Evolutionary conservation across 2,113 vertebrate species (phyloP), one percentile per base, ranked within the genome.

Genomic region (Orycteropus afer): DNA sequence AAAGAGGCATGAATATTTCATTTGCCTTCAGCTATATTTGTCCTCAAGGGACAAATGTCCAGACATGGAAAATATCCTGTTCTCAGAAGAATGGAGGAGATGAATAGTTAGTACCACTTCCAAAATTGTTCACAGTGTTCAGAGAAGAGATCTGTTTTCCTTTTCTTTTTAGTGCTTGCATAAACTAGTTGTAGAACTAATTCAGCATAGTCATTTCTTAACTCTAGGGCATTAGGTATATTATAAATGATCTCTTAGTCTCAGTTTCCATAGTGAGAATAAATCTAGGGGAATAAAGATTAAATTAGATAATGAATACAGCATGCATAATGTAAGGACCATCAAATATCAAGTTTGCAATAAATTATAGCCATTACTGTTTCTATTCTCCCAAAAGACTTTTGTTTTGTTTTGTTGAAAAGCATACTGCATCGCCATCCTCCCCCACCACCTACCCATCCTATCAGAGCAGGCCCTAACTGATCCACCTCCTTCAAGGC

Each of bases 201-300:
- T 45, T 80, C 67, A 74, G 14, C 73, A 63, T 37, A 51, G 23
- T 34, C 14, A 49, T 37, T 88, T 86, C 49, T 80, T 84, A 93
- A 78, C 22, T 85, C 67, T 90, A 61, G 73, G 18, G 85, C 29
- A 71, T 55, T 81, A 13, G 47, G 2, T 91, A 59, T 63, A 7
- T 87, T 51, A 81, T 42, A 89, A 25, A 81, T 55, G 14, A 0
- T 95, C 67, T 73, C 79, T 87, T 57, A 95, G 88, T 73, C 89
- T 96, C 86, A 29, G 90, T 96, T 94, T 97, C 32, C 51, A 84
- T 87, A 87, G 67, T 57, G 0, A n/a, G n/a, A n/a, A 0, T 95
- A 79, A 74, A 86, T 85, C 40, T 51, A 93, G 14, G 34, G 32
- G 2, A 47, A 88, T 45, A 51, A 73, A 94, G 37, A 59, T 86